Conservation (phyloP, 2,797 vertebrate genomes). For the Thunnus albacares region DNA sequence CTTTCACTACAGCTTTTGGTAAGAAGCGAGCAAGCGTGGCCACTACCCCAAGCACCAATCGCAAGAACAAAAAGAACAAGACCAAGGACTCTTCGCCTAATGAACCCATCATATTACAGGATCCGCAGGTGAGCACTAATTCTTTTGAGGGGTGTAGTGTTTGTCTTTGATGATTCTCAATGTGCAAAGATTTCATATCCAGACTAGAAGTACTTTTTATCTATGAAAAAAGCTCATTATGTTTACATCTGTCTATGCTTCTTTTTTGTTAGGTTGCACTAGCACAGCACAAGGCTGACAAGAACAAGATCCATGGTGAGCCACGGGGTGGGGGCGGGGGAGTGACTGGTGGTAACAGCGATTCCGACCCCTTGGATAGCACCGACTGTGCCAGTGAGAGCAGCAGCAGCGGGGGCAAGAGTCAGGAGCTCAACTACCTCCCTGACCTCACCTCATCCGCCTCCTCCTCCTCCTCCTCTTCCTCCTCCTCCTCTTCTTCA, state of each 20-base stretch:
- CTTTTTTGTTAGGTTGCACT: slow-evolving; percentile 87
- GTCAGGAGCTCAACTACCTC: slow-evolving; percentile 95
- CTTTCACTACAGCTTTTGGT: slow-evolving; percentile 96
- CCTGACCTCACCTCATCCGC: slow-evolving; percentile 85
- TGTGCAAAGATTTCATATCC: neutral
- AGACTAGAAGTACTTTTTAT: neutral
- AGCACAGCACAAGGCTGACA: slow-evolving; percentile 97
- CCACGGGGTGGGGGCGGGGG: slow-evolving; percentile 90
- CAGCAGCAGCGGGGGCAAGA: slow-evolving; percentile 94
- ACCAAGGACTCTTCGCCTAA: slow-evolving; percentile 94
- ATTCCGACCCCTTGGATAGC: slow-evolving; percentile 97
- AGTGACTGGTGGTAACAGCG: slow-evolving; percentile 91
- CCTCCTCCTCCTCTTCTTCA: slow-evolving; percentile 84
- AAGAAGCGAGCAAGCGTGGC: slow-evolving; percentile 97
- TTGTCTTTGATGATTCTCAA: neutral
- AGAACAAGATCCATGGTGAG: slow-evolving; percentile 98
- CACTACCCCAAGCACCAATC: slow-evolving; percentile 94
- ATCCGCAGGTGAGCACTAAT: slow-evolving; percentile 86
- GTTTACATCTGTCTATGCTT: neutral
- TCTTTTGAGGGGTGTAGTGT: neutral
- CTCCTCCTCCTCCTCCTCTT: slow-evolving; percentile 87
- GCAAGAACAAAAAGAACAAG: slow-evolving; percentile 99
- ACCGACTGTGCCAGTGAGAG: slow-evolving; percentile 98
- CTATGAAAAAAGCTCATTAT: neutral
- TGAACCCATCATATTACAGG: slow-evolving; percentile 95